Conservation (phyloP, 2,797 vertebrate species). For the Babyrousa celebensis region DNA sequence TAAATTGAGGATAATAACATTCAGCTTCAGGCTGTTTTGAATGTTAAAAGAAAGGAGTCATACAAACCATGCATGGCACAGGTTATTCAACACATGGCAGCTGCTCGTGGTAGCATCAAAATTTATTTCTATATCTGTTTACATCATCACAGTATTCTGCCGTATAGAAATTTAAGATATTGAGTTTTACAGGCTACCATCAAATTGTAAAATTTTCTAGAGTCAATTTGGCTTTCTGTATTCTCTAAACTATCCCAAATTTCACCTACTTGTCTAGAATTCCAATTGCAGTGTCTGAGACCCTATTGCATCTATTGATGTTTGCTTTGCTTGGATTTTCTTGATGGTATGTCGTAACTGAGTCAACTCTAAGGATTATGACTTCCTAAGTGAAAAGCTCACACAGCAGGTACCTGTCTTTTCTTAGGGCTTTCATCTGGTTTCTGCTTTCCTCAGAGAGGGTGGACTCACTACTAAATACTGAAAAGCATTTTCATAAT, state of each 20-base stretch:
- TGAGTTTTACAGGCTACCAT: neutral
- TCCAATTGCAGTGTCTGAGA: neutral
- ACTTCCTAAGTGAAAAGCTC: neutral
- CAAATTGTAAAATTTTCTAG: neutral
- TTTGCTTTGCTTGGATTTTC: constrained; percentile 42
- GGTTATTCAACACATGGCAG: neutral
- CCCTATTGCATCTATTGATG: neutral
- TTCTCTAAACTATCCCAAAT: constrained; percentile 14
- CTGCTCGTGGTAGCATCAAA: neutral
- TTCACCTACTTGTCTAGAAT: neutral
- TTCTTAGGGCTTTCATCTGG: neutral
- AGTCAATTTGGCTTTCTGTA: neutral
- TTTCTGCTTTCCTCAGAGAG: constrained; percentile 9
- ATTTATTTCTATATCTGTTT: neutral
- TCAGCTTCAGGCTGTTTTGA: neutral
- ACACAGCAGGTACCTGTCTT: neutral
- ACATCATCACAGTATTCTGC: neutral
- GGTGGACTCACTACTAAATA: constrained; percentile 6
- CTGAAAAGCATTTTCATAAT: neutral
- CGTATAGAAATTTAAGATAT: neutral
- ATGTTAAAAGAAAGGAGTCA: neutral
- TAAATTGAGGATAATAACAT: neutral
- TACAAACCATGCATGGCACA: neutral
- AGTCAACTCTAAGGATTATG: neutral
- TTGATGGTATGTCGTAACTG: neutral